Percentiles rank a stretch among this genome's conserved stretches.
phyloP scores from a whole-genome alignment of 2,113 vertebrate species.

The Aldabrachelys gigantea region DNA sequence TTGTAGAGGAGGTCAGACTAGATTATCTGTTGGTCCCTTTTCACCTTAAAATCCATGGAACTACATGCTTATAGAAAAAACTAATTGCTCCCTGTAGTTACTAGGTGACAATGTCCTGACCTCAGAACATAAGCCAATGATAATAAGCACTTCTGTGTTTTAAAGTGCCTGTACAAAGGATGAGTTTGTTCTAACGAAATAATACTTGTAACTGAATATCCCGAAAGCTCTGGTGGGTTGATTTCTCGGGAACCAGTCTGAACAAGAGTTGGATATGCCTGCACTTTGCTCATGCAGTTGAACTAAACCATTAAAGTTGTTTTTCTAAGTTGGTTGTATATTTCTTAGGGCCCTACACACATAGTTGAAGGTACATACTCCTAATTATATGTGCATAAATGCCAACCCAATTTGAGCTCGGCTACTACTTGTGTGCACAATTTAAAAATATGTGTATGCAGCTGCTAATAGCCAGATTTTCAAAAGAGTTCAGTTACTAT shows the following conservation, averaged over 20 bases:
- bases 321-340: background rate
- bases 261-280: background rate
- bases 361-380: background rate
- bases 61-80: background rate
- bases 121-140: background rate
- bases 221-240: background rate
- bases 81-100: no score
- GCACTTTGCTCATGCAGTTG: background rate
- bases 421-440: background rate
- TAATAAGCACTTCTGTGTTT: background rate
- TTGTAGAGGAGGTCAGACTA: background rate
- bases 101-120: background rate
- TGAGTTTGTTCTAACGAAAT: conserved; percentile 2
- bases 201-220: background rate
- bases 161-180: background rate
- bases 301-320: background rate
- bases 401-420: background rate
- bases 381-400: background rate
- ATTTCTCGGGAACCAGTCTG: background rate
- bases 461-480: background rate
- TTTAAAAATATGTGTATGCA: background rate
- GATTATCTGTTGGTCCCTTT: background rate
- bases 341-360: background rate
- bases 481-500: background rate
- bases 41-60: conserved; percentile 8